These are phyloP conservation scores for Cladorhizidae sp. DNA, from an alignment of 37 sponge, comb jelly and placozoan species.

Conservation along the genomic window DNA sequence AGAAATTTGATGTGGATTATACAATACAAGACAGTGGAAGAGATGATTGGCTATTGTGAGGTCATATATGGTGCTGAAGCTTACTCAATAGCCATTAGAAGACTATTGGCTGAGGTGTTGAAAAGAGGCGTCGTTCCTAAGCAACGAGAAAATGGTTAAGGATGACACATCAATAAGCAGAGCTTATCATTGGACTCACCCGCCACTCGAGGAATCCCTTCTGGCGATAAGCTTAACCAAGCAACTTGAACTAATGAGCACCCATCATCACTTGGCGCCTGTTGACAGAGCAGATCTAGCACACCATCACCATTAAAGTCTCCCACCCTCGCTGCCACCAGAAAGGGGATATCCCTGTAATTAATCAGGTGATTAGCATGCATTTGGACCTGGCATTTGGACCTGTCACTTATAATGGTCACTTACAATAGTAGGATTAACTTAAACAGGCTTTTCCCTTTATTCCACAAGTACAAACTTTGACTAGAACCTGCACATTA, in stretches of 20 bases:
- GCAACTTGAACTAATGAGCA: slow-evolving; percentile 20
- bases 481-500: background rate
- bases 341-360: slow-evolving; percentile 19
- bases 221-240: slow-evolving; percentile 2
- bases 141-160: background rate
- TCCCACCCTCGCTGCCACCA: slow-evolving; percentile 8
- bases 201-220: background rate
- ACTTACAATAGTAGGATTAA: background rate
- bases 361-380: no score
- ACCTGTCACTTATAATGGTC: no score
- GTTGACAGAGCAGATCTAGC: slow-evolving; percentile 15
- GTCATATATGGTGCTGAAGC: background rate
- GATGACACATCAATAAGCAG: background rate
- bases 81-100: slow-evolving; percentile 29
- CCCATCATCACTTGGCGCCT: background rate
- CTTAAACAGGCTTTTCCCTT: background rate
- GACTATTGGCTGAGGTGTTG: background rate
- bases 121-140: background rate
- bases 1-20: no score
- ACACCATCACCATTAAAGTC: slow-evolving; percentile 59
- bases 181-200: background rate
- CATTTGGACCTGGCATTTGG: no score
- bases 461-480: background rate
- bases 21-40: no score
- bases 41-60: no score